These are phyloP conservation scores for Zaprionus ghesquierei DNA, from an alignment of 1,140 invertebrate species.

Conservation along the genomic window DNA sequence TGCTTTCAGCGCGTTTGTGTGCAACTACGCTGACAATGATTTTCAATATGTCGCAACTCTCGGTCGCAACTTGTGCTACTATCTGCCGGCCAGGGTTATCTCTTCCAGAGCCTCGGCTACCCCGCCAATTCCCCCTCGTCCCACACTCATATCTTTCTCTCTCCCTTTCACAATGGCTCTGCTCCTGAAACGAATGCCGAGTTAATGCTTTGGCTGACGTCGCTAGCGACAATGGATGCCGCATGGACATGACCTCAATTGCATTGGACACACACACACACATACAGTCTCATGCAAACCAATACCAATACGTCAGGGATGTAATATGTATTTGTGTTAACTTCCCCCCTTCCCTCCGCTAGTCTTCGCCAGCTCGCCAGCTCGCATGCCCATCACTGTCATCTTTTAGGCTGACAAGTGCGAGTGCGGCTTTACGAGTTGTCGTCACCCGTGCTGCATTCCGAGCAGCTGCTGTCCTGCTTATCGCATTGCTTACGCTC, in stretches of 20 bases:
- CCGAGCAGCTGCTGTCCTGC: constrained; percentile 18
- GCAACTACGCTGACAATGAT: constrained; percentile 58
- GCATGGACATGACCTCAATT: constrained; percentile 82
- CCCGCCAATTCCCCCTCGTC: neutral
- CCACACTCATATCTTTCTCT: constrained; percentile 28
- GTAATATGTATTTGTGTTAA: constrained; percentile 61
- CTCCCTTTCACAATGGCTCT: neutral
- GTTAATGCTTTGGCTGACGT: constrained; percentile 70
- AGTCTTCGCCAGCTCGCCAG: constrained; percentile 38
- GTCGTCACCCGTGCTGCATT: constrained; percentile 51
- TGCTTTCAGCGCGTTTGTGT: constrained; percentile 34
- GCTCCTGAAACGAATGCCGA: constrained; percentile 68
- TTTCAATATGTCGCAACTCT: constrained; percentile 80
- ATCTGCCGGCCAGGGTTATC: constrained; percentile 48
- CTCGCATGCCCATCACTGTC: constrained; percentile 72
- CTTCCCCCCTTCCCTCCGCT: neutral
- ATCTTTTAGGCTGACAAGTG: constrained; percentile 78
- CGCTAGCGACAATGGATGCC: constrained; percentile 72
- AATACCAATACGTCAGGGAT: constrained; percentile 73
- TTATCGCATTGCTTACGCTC: neutral
- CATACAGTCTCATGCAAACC: constrained; percentile 43
- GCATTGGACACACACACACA: constrained; percentile 47
- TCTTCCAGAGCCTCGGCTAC: neutral
- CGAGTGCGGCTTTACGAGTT: constrained; percentile 72
- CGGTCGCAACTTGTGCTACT: constrained; percentile 59